Base-by-base conservation (phyloP, 2,888 invertebrate species). In the Leptopilina drosophilae region DNA sequence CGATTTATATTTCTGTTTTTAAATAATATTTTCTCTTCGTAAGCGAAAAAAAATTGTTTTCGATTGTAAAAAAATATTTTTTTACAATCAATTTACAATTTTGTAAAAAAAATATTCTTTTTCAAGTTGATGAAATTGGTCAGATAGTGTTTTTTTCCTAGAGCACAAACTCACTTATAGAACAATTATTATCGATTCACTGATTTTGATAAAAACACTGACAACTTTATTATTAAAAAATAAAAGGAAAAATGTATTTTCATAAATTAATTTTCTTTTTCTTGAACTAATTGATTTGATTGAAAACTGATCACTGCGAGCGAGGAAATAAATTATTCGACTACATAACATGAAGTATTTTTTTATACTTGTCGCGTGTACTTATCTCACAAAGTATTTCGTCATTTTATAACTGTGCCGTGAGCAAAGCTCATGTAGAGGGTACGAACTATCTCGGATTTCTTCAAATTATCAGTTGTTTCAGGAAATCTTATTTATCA, bases 391-490 rank as follows among this genome's bases (percentile, higher is more conserved):
- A 59, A 78, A 56, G 69, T 59, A 12, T 40, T 40, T 62, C 69
- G 9, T 75, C 56, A 65, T 11, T 9, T 67, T 76, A 80, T 76
- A 66, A 77, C 78, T 78, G 87, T 87, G 87, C 86, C 87, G 87
- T 87, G 87, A 80, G 87, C 87, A 87, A 87, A 87, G 83, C 81
- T 79, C 64, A 64, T 78, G 81, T 69, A 64, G 79, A 40, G 78
- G 66, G 64, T 78, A 77, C 73, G n/a, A 75, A 66, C 81, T 81
- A 77, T 82, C 46, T 64, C 15, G 80, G 86, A 85, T 86, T 84
- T 84, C 62, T 49, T 33, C 11, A 77, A 82, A 77, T 87, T 85
- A 87, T 87, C 87, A 86, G 87, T 87, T 80, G 81, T 53, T 78
- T 78, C 64, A 76, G 78, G 83, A 82, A 85, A 85, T 84, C 84